Evolutionary conservation across 2,113 vertebrate genomes (phyloP), one percentile per base, ranked within the genome.

Genomic region (Hippolais icterina): DNA sequence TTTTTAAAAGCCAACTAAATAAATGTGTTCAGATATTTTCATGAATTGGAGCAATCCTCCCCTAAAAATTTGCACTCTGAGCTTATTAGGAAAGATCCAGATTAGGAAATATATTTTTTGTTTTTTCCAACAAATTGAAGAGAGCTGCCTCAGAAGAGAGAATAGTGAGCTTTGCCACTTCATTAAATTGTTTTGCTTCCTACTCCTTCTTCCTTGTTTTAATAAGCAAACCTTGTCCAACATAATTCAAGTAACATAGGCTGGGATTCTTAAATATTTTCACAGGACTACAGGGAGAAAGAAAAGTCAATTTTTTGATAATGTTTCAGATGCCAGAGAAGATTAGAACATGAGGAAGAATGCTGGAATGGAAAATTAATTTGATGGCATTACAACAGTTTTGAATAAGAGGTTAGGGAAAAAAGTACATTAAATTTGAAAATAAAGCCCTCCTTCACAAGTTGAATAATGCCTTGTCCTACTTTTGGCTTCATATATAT

Each of bases 351-450:
- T 29, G 47, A 74, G 46, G 54, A 94, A 54, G 33, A 90, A 90
- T 56, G 78, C 9, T 69, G 87, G 82, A 94, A 88, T 60, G 68
- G 71, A 95, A 97, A 96, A 90, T 52, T 94, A 92, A 93, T 83
- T 94, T 90, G 50, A 44, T 41, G 49, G 46, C 12, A 47, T 91
- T 89, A 69, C 2, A 4, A 37, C 42, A 87, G 25, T 87, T 92
- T 75, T 64, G 50, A 81, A 72, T 77, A 82, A 79, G 69, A 66
- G 5, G n/a, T 64, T 70, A 77, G n/a, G 28, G 15, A 2, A 59
- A 59, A 89, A 93, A 68, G 31, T n/a, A 39, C 18, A 69, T 57
- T 95, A 37, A 79, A 60, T 85, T 75, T 15, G 5, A 87, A 86
- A 89, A 72, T 11, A 56, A 89, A 91, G 5, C 15, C 11, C 69